phyloP scores from a whole-genome alignment of 2,888 invertebrate species.

The Lasioglossum villosulum region DNA sequence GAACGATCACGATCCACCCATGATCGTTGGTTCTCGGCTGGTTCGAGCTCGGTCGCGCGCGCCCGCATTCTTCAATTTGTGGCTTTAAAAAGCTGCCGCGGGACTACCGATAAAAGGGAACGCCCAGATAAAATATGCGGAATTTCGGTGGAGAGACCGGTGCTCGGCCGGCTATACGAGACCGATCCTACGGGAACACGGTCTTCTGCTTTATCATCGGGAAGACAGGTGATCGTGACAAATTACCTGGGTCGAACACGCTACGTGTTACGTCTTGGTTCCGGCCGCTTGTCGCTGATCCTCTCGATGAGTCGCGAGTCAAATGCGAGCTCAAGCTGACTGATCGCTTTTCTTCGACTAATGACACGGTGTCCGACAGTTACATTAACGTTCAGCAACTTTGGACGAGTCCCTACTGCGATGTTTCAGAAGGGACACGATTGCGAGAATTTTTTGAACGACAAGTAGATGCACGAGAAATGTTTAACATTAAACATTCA shows the following conservation, averaged over 20 bases:
- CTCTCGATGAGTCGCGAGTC: not conserved
- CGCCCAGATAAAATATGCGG: constrained; percentile 58
- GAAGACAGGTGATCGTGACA: constrained; percentile 48
- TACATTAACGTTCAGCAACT: not conserved
- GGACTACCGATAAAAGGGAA: constrained; percentile 51
- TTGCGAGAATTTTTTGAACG: not conserved
- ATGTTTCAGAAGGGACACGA: not conserved
- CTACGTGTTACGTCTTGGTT: constrained; percentile 15
- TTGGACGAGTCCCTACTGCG: not conserved
- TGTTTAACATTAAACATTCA: too few species aligned
- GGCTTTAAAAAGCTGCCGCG: constrained; percentile 51
- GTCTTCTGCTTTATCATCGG: constrained; percentile 34
- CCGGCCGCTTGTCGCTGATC: not conserved
- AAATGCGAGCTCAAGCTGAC: not conserved
- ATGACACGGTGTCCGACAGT: not conserved
- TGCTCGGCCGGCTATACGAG: not conserved
- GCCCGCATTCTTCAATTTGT: constrained; percentile 54
- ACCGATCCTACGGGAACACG: constrained; percentile 23
- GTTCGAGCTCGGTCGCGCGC: not conserved
- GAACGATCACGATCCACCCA: constrained; percentile 31
- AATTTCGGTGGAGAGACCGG: constrained; percentile 37
- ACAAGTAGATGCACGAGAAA: too few species aligned
- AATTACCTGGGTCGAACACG: constrained; percentile 10
- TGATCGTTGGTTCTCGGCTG: not conserved
- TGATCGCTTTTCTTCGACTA: not conserved